A percentile compares a stretch with the other conserved stretches of the same genome.
Conservation (phyloP, 2,797 vertebrate species). For the Eulemur coronatus region DNA sequence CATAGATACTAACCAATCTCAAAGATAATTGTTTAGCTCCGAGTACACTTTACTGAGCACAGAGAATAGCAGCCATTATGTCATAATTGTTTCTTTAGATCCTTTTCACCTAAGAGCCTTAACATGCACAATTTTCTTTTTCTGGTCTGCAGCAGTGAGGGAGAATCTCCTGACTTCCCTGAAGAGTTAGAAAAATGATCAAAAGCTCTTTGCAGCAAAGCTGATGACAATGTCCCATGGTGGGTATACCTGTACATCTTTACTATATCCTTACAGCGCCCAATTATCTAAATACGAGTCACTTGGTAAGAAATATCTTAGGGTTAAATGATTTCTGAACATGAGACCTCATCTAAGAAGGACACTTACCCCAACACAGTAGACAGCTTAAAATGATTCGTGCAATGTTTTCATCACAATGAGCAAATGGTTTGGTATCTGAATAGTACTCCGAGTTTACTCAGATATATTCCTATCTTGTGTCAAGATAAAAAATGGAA, state of each 20-base stretch:
- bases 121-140: constrained; percentile 34
- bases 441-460: constrained; percentile 39
- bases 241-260: constrained; percentile 75
- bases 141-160: constrained; percentile 84
- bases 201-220: constrained; percentile 87
- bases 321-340: background rate
- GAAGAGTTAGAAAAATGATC: constrained; percentile 92
- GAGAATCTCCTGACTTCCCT: constrained; percentile 87
- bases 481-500: constrained; percentile 29
- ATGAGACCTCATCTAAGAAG: background rate
- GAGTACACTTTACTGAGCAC: background rate
- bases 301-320: background rate
- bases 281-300: background rate
- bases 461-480: constrained; percentile 37
- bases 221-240: constrained; percentile 91
- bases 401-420: background rate
- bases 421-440: background rate
- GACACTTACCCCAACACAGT: background rate
- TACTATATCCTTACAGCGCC: background rate
- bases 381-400: constrained; percentile 49
- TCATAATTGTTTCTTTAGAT: background rate
- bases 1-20: background rate
- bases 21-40: background rate
- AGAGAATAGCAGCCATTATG: background rate
- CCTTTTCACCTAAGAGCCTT: background rate